Conservation (phyloP, 2,888 invertebrate species). For the Saturnia japonica region DNA sequence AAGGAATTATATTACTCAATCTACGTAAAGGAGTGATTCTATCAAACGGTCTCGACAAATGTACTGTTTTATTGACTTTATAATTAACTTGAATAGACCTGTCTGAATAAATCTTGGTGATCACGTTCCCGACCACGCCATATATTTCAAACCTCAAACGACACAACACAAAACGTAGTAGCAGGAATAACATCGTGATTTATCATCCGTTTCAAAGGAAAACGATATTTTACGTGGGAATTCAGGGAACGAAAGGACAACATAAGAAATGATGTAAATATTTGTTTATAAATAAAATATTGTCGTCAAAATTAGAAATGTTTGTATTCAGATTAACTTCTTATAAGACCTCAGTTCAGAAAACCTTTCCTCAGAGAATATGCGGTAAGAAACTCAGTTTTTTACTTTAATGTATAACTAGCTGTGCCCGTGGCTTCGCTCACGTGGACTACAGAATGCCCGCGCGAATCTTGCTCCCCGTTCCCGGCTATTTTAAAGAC, state of each 20-base stretch:
- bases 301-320: neutral
- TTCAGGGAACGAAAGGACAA: conserved; percentile 25
- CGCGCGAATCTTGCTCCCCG: no score
- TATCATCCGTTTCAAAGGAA: conserved; percentile 32
- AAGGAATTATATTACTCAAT: conserved; percentile 46
- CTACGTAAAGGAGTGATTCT: conserved; percentile 44
- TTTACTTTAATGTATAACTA: no score
- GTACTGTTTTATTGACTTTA: conserved; percentile 47
- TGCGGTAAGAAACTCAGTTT: no score
- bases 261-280: conserved; percentile 18
- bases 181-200: conserved; percentile 35
- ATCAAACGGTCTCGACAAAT: conserved; percentile 46
- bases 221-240: conserved; percentile 28
- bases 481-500: no score
- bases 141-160: conserved; percentile 34
- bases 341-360: neutral
- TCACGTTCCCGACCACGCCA: conserved; percentile 38
- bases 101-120: conserved; percentile 48
- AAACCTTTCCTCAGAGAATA: no score
- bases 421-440: no score
- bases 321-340: neutral
- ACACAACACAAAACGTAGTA: conserved; percentile 33
- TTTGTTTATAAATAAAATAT: conserved; percentile 10
- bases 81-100: conserved; percentile 48
- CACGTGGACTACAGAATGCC: no score